phyloP scores from a whole-genome alignment of 2,797 vertebrate species.

The Sebastes hopkinsi region DNA sequence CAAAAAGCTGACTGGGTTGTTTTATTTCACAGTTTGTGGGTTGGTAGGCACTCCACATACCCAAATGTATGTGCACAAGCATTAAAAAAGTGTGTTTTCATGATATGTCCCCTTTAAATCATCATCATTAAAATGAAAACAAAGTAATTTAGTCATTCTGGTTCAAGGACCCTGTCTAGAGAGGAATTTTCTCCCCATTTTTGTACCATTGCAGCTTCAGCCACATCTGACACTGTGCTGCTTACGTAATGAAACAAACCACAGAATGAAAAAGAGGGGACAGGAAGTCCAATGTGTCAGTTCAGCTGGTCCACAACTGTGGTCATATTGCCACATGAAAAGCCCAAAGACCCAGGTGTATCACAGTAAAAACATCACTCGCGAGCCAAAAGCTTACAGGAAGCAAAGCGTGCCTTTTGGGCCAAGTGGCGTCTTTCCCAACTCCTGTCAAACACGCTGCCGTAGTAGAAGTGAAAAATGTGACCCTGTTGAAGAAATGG shows the following conservation, averaged over 20 bases:
- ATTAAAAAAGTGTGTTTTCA: no score
- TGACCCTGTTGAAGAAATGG: slow-evolving; percentile 43
- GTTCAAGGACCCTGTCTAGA: slow-evolving; percentile 1
- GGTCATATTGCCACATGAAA: slow-evolving; percentile 58
- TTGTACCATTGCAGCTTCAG: slow-evolving; percentile 32
- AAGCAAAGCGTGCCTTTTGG: slow-evolving; percentile 27
- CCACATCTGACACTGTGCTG: slow-evolving; percentile 56
- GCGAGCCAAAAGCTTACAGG: slow-evolving; percentile 53
- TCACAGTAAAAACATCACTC: slow-evolving; percentile 52
- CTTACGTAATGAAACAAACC: slow-evolving; percentile 59
- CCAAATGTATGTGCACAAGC: no score
- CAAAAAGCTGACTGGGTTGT: no score
- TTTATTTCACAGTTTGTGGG: no score
- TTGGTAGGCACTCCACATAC: no score
- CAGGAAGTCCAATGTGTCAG: slow-evolving; percentile 46
- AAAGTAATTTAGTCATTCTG: neutral
- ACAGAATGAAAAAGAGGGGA: slow-evolving; percentile 22
- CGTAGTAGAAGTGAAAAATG: slow-evolving; percentile 57
- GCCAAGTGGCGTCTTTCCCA: slow-evolving; percentile 70
- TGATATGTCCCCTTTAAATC: no score
- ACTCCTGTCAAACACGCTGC: slow-evolving; percentile 60
- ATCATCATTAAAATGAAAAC: neutral
- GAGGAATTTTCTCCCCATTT: slow-evolving; percentile 40
- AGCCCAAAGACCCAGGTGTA: slow-evolving; percentile 62
- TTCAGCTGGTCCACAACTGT: slow-evolving; percentile 44